Evolutionary conservation across 1,140 invertebrate species (phyloP).

Genomic region (Pseudomyrmex flavicornis): DNA sequence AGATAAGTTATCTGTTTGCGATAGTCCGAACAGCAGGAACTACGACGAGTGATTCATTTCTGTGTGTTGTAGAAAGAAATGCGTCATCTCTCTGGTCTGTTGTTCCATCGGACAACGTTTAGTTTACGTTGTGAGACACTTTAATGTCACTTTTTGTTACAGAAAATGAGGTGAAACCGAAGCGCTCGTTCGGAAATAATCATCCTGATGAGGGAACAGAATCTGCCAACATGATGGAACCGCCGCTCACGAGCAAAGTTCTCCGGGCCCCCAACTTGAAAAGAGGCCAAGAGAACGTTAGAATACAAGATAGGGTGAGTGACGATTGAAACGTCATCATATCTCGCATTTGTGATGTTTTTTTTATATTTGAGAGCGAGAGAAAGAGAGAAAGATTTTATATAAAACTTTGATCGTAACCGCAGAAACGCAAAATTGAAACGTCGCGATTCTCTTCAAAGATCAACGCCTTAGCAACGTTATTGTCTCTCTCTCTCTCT

Average conservation of each 20-base stretch:
- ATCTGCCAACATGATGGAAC: conserved; percentile 78
- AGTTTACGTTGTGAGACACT: neutral
- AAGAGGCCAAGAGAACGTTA: conserved; percentile 89
- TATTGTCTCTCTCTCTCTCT: neutral
- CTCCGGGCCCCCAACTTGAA: conserved; percentile 90
- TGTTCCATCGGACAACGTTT: neutral
- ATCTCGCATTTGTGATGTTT: too few species aligned
- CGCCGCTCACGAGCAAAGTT: conserved; percentile 85
- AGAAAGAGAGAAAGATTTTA: too few species aligned
- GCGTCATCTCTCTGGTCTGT: neutral
- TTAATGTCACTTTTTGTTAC: conserved; percentile 44
- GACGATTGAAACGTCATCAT: neutral
- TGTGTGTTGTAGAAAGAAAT: neutral
- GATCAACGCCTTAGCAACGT: neutral
- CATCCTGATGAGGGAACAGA: conserved; percentile 75
- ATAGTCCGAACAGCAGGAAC: neutral
- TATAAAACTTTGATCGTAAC: too few species aligned
- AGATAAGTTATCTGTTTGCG: too few species aligned
- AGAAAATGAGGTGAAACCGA: conserved; percentile 74
- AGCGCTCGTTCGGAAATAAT: conserved; percentile 70
- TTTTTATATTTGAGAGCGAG: too few species aligned
- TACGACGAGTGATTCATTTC: conserved; percentile 24
- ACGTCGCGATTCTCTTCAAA: neutral
- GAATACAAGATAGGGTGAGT: conserved; percentile 91
- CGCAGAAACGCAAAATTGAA: neutral